These are phyloP conservation scores for Cotesia glomerata DNA, from an alignment of 1,140 invertebrate species.

Conservation along the genomic window DNA sequence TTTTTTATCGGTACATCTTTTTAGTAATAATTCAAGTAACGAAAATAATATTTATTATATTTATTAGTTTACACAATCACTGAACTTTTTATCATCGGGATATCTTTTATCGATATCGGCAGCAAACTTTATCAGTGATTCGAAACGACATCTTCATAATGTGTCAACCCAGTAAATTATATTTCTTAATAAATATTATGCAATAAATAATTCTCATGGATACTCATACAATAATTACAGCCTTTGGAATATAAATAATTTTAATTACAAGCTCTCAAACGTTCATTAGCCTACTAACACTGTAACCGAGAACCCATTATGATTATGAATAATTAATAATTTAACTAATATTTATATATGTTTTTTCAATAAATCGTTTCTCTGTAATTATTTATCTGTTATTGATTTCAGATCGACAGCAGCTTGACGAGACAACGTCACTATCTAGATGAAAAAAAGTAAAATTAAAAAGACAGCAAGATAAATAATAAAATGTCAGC, in stretches of 20 bases:
- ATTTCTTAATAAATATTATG: too few species aligned
- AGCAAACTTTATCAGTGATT: slow-evolving; percentile 6
- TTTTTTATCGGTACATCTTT: too few species aligned
- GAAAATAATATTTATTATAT: too few species aligned
- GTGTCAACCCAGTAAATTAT: background rate
- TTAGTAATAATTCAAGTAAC: too few species aligned
- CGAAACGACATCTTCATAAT: background rate
- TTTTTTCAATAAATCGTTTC: background rate
- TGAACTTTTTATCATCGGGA: background rate
- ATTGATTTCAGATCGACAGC: too few species aligned
- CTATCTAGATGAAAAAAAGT: background rate
- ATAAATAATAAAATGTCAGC: slow-evolving; percentile 4
- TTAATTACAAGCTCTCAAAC: background rate
- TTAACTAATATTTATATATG: background rate
- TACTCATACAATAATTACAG: background rate
- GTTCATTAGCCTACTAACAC: slow-evolving; percentile 1
- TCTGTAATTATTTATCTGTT: too few species aligned
- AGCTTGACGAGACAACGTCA: too few species aligned
- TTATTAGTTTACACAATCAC: background rate
- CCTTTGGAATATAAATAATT: background rate
- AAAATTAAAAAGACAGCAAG: background rate
- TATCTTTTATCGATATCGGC: background rate
- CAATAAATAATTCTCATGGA: too few species aligned
- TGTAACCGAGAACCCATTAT: background rate
- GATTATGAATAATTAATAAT: slow-evolving; percentile 3